Evolutionary conservation across 1,140 invertebrate species (phyloP).

Genomic region (Neodiprion fabricii): DNA sequence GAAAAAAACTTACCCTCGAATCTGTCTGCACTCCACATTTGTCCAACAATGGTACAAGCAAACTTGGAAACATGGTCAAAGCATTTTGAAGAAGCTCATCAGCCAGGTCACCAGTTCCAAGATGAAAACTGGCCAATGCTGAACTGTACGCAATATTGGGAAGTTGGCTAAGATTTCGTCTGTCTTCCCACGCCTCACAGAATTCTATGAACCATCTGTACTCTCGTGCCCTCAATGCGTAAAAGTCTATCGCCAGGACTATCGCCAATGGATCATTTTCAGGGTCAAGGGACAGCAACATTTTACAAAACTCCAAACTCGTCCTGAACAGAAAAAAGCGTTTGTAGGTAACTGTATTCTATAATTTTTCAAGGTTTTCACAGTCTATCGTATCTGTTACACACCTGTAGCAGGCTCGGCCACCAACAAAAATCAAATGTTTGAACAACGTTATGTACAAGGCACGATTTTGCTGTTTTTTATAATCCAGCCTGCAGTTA

Average conservation of each 20-base stretch:
- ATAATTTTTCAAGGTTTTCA: slow-evolving; percentile 10
- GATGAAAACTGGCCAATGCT: slow-evolving; percentile 78
- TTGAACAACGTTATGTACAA: slow-evolving; percentile 87
- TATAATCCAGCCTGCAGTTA: slow-evolving; percentile 81
- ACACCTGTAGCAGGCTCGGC: slow-evolving; percentile 74
- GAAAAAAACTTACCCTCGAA: slow-evolving; percentile 58
- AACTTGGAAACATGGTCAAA: slow-evolving; percentile 83
- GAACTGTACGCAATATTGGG: slow-evolving; percentile 90
- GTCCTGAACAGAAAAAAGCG: slow-evolving; percentile 62
- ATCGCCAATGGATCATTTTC: slow-evolving; percentile 84
- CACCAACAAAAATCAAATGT: slow-evolving; percentile 81
- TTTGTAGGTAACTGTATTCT: background rate
- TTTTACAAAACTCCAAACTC: slow-evolving; percentile 80
- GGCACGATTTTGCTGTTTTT: slow-evolving; percentile 82
- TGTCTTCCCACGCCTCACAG: slow-evolving; percentile 69
- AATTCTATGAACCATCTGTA: slow-evolving; percentile 84
- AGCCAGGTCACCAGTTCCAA: slow-evolving; percentile 60
- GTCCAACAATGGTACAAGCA: slow-evolving; percentile 76
- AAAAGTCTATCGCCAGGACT: slow-evolving; percentile 85
- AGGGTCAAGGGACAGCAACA: slow-evolving; percentile 81
- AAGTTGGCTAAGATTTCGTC: slow-evolving; percentile 77
- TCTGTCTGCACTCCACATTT: slow-evolving; percentile 80
- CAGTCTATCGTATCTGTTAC: background rate
- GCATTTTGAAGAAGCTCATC: slow-evolving; percentile 76
- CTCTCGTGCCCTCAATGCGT: slow-evolving; percentile 82